Base-by-base conservation (phyloP, 2,888 invertebrate genomes). In the Sarcophaga caerulescens region DNA sequence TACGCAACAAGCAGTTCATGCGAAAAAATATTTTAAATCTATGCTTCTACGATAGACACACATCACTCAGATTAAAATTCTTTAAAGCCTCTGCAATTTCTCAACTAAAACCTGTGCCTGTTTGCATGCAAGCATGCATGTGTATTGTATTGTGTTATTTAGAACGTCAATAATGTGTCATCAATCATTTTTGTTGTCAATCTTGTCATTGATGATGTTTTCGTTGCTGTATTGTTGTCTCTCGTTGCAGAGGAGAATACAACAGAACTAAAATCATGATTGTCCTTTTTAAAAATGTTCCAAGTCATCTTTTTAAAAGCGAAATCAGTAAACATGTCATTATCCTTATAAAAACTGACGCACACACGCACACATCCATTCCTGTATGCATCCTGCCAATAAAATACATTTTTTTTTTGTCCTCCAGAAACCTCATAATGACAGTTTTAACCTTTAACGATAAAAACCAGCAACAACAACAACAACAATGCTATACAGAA, bases 141-240 rank as follows among this genome's bases (percentile, higher is more conserved):
- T 47, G 12, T 25, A 71, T 80, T 86, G 69, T 76, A 76, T 73
- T 85, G 78, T 82, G 45, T 70, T 44, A 35, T 35, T 81, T 84
- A 74, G 88, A 85, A 85, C 86, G 88, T 90, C 91, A 92, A 92
- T 91, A 92, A 91, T 90, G 88, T 90, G 90, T 89, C 91, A 91
- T 91, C 91, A 92, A 91, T 91, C 91, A 91, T 91, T 85, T 88
- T 83, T 88, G 75, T 76, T 84, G 75, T 66, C 68, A 44, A 70
- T 81, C 21, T 65, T 76, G 80, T 80, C 52, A 52, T 52, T 52
- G 52, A 52, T 4, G 12, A 14, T 52, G 52, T 52, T 14, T 52
- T 52, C 52, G 35, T 65, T 68, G 84, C 52, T 78, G 86, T 71
- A 14, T 52, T 76, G 47, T 82, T 71, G 76, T 63, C 63, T 80